Percentiles rank a stretch among this genome's conserved stretches.
Conservation (phyloP, 1,140 invertebrate genomes). For the Drosophila nebulosa region DNA sequence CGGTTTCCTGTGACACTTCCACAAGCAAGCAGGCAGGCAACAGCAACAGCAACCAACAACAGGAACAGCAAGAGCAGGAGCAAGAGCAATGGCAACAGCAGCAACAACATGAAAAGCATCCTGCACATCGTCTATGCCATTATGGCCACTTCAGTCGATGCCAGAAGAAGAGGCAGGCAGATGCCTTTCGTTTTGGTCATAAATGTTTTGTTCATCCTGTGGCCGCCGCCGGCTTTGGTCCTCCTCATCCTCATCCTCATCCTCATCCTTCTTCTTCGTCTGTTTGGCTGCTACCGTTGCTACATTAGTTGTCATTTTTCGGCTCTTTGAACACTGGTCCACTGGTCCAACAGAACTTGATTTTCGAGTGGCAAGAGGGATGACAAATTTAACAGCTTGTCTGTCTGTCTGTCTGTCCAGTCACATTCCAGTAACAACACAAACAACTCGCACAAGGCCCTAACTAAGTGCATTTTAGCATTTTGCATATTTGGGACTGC, state of each 20-base stretch:
- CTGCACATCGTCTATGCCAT: constrained; percentile 75
- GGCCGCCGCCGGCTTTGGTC: not conserved
- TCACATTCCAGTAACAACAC: constrained; percentile 11
- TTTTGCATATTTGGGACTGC: constrained; percentile 57
- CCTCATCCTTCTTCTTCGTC: not conserved
- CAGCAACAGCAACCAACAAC: not conserved
- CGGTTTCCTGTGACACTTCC: constrained; percentile 75
- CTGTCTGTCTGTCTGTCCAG: not conserved
- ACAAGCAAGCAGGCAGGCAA: constrained; percentile 15
- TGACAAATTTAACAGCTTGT: constrained; percentile 10
- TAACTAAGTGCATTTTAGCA: constrained; percentile 62
- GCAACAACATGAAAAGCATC: constrained; percentile 42
- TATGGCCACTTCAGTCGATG: constrained; percentile 74
- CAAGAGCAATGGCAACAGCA: constrained; percentile 27
- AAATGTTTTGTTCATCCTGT: constrained; percentile 59
- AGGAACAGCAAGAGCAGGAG: constrained; percentile 28
- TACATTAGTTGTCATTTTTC: constrained; percentile 60
- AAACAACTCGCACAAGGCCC: constrained; percentile 7
- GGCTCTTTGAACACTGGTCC: constrained; percentile 45
- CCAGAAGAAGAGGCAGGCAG: constrained; percentile 41
- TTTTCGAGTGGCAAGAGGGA: not conserved
- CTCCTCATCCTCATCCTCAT: not conserved
- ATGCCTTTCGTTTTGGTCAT: constrained; percentile 62
- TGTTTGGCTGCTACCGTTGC: not conserved
- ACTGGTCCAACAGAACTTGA: not conserved